phyloP scores from a whole-genome alignment of 1,140 invertebrate species.

The Heterodera schachtii region DNA sequence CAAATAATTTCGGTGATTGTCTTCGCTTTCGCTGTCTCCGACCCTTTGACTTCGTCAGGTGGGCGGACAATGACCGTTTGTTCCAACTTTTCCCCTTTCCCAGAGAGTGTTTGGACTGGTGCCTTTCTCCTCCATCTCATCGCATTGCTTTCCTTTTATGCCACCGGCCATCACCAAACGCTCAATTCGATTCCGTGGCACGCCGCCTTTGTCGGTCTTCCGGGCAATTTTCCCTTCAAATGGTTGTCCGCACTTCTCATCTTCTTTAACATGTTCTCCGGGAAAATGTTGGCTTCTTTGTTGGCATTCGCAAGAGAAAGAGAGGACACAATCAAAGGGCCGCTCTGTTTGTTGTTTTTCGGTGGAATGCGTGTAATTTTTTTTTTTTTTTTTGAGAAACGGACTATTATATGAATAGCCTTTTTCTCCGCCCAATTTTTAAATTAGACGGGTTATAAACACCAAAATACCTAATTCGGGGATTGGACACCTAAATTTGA shows the following conservation, averaged over 20 bases:
- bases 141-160: conserved; percentile 30
- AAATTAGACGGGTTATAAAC: too few species aligned
- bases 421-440: too few species aligned
- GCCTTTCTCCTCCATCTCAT: conserved; percentile 23
- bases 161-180: conserved; percentile 42
- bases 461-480: too few species aligned
- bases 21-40: not conserved
- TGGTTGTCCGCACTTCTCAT: conserved; percentile 33
- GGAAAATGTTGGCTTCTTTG: conserved; percentile 31
- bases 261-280: conserved; percentile 39
- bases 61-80: not conserved
- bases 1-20: conserved; percentile 18
- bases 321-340: not conserved
- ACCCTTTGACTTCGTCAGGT: not conserved
- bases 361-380: not conserved
- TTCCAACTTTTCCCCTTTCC: not conserved
- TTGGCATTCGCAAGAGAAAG: conserved; percentile 1
- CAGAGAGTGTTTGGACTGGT: not conserved
- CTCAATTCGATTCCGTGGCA: conserved; percentile 46
- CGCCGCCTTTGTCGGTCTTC: conserved; percentile 45
- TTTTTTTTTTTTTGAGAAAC: not conserved
- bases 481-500: too few species aligned
- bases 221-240: conserved; percentile 44
- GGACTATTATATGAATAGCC: not conserved
- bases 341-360: conserved; percentile 19